Evolutionary conservation across 2,113 vertebrate species (phyloP), one percentile per base, ranked within the genome.

Genomic region (Onychostruthus taczanowskii): DNA sequence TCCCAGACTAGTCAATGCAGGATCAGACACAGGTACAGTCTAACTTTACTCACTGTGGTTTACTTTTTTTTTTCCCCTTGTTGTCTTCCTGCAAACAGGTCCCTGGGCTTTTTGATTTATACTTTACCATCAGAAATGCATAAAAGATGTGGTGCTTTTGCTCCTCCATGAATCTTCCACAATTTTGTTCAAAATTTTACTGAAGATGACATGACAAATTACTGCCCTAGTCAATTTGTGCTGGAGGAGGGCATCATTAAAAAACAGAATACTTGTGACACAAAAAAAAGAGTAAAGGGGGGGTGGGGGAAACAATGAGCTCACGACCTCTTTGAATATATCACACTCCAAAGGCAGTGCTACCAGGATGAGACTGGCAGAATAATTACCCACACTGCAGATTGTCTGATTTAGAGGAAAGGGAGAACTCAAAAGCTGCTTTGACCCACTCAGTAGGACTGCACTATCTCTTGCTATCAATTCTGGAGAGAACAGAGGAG

Each of bases 131-230:
- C 85, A 79, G 50, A 96, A 97, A 97, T 96, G 87, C 92, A 96
- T 96, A 96, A 94, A 97, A 96, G 94, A 97, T 96, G 89, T 64
- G 58, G 46, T 0, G 6, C 68, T 92, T 94, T 76, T 85, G 4
- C 90, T 95, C 47, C 67, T 61, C 77, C 77, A 85, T 97, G 95
- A 97, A 97, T 96, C 96, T 96, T 91, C 59, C 3, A 9, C 84
- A 66, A 87, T 94, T 96, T 94, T 87, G 87, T 95, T 96, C 95
- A 91, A 97, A 95, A 96, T 96, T 95, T 97, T 95, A 94, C 92
- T 89, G 92, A 95, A 94, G 67, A 70, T 88, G 97, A 96, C 95
- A 96, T 97, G 97, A 97, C 75, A 95, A 96, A 97, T 97, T 96
- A 89, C 96, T 16, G 5, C 64, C 62, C 18, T 21, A 97, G 89